Evolutionary conservation across 2,797 vertebrate species (phyloP).

Genomic region (Pelodytes ibericus): DNA sequence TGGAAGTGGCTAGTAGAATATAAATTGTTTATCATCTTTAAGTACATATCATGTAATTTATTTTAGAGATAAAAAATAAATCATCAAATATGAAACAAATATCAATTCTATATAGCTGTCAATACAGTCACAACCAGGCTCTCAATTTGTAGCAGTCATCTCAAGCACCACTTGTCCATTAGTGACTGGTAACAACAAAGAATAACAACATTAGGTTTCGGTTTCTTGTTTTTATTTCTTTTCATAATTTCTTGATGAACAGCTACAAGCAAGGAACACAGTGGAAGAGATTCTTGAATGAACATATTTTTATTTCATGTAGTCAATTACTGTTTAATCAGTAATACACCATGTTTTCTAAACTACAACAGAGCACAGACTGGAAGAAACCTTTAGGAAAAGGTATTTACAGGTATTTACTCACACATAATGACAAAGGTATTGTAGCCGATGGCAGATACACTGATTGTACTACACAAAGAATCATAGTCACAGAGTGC

Average conservation of each 20-base stretch:
- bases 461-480: constrained; percentile 16
- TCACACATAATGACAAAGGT: constrained; percentile 20
- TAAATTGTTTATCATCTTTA: too few species aligned
- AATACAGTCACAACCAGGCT: too few species aligned
- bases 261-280: background rate
- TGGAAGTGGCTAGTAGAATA: too few species aligned
- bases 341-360: constrained; percentile 34
- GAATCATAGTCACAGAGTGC: constrained; percentile 13
- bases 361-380: constrained; percentile 29
- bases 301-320: constrained; percentile 49
- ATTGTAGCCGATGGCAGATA: constrained; percentile 23
- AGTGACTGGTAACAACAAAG: background rate
- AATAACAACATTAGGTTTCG: background rate
- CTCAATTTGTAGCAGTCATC: too few species aligned
- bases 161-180: too few species aligned
- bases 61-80: too few species aligned
- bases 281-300: constrained; percentile 10
- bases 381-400: constrained; percentile 16
- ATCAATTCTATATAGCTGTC: too few species aligned
- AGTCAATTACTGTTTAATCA: constrained; percentile 21
- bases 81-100: too few species aligned
- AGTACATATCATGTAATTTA: too few species aligned
- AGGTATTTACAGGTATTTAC: background rate
- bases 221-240: background rate
- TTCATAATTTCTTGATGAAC: background rate